Percentiles rank a stretch among this genome's conserved stretches.
phyloP scores from a whole-genome alignment of 2,113 vertebrate species.

The Oncorhynchus nerka region DNA sequence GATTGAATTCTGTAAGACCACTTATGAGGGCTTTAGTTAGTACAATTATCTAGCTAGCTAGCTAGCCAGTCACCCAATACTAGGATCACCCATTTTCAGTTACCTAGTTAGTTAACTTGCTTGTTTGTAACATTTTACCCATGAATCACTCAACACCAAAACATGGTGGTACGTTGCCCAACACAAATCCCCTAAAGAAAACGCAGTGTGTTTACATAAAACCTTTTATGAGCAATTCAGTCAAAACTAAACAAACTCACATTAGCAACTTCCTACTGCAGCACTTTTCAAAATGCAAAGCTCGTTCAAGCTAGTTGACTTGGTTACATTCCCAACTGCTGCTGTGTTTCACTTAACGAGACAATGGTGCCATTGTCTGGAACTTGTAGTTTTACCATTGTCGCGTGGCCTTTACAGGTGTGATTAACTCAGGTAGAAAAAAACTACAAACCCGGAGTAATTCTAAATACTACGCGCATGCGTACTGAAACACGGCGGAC shows the following conservation, averaged over 20 bases:
- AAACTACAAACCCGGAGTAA: conserved; percentile 70
- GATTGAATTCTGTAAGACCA: no score
- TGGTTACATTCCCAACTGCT: conserved; percentile 37
- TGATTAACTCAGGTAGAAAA: conserved; percentile 52
- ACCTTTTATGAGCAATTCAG: no score
- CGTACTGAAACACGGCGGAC: conserved; percentile 47
- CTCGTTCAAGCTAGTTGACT: conserved; percentile 60
- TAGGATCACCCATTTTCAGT: no score
- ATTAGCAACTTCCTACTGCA: conserved; percentile 64
- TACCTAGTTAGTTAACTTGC: no score
- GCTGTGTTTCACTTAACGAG: conserved; percentile 17
- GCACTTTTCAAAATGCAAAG: conserved; percentile 66
- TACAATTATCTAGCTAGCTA: no score
- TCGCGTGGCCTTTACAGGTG: conserved; percentile 39
- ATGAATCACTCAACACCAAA: no score
- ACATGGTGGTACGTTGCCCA: no score
- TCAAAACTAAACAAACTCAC: conserved; percentile 30
- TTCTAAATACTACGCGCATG: conserved; percentile 52
- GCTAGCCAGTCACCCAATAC: no score
- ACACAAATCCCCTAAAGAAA: background rate
- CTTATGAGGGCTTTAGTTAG: no score
- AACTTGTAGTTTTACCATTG: conserved; percentile 69
- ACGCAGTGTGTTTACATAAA: background rate
- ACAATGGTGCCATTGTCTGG: conserved; percentile 71
- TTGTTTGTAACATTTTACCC: no score